These are phyloP conservation scores for Henicopernis longicauda DNA, from an alignment of 2,113 vertebrate species.

Conservation along the genomic window DNA sequence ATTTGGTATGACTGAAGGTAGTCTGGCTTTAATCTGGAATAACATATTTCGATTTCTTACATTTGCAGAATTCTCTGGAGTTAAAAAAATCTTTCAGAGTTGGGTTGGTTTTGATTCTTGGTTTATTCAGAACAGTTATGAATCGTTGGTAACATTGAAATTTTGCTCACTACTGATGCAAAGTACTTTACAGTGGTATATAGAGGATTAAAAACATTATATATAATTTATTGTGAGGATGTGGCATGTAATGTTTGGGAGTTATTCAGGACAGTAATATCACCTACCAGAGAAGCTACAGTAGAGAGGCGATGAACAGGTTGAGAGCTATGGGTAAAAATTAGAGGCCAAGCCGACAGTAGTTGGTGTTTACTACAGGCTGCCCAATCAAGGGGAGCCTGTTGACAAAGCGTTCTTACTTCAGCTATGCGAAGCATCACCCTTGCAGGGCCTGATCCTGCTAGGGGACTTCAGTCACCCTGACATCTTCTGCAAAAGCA, in stretches of 20 bases:
- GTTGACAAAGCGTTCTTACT: not conserved
- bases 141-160: not conserved
- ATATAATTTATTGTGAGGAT: not conserved
- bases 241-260: not conserved
- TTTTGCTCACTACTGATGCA: not conserved
- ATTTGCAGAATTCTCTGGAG: not conserved
- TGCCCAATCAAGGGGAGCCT: not conserved
- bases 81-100: not conserved
- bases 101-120: not conserved
- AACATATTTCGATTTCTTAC: not conserved
- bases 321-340: not conserved
- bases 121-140: not conserved
- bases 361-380: not conserved
- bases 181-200: not conserved
- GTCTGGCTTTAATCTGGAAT: not conserved
- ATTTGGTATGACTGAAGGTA: not conserved
- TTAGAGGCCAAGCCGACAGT: not conserved
- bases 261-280: not conserved
- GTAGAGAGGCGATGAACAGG: not conserved
- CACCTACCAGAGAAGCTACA: not conserved
- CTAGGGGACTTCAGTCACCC: not conserved
- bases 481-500: not conserved
- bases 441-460: not conserved
- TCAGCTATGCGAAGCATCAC: not conserved
- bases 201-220: not conserved